phyloP scores from a whole-genome alignment of 2,113 vertebrate species.

The Pachyramphus minor region DNA sequence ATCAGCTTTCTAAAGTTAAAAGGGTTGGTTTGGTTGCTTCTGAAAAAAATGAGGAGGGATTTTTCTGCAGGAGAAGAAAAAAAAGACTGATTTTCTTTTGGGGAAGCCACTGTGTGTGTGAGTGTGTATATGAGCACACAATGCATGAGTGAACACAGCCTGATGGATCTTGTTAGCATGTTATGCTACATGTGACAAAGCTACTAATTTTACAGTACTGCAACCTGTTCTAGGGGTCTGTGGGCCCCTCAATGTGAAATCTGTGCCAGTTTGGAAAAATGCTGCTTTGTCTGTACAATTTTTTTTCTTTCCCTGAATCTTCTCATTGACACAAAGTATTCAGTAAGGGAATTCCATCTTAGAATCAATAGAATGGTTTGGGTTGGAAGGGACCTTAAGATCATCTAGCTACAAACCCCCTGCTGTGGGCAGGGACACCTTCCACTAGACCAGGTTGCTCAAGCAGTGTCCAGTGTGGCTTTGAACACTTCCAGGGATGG shows the following conservation, averaged over 20 bases:
- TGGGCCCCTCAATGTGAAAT: slow-evolving; percentile 76
- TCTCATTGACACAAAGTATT: slow-evolving; percentile 18
- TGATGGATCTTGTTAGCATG: slow-evolving; percentile 52
- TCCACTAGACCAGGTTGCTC: not conserved
- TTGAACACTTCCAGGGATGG: not conserved
- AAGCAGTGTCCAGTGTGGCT: not conserved
- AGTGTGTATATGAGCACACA: not conserved
- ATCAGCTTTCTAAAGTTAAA: not conserved
- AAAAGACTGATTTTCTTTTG: slow-evolving; percentile 46
- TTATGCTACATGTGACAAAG: slow-evolving; percentile 69
- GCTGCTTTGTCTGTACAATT: slow-evolving; percentile 75
- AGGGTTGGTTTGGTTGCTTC: slow-evolving; percentile 51
- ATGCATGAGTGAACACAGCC: slow-evolving; percentile 23
- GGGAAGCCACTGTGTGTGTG: slow-evolving; percentile 54
- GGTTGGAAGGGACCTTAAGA: not conserved
- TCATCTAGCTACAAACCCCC: not conserved
- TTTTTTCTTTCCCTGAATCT: slow-evolving; percentile 19
- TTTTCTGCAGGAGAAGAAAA: not conserved
- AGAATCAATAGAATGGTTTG: not conserved
- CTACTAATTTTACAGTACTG: slow-evolving; percentile 70
- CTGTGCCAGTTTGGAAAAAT: slow-evolving; percentile 71
- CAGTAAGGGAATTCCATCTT: slow-evolving; percentile 13
- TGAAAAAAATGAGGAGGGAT: slow-evolving; percentile 1
- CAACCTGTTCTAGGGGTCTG: slow-evolving; percentile 50
- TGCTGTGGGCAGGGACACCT: not conserved